phyloP scores from a whole-genome alignment of 2,888 invertebrate species.

The Pyrrhia umbra region DNA sequence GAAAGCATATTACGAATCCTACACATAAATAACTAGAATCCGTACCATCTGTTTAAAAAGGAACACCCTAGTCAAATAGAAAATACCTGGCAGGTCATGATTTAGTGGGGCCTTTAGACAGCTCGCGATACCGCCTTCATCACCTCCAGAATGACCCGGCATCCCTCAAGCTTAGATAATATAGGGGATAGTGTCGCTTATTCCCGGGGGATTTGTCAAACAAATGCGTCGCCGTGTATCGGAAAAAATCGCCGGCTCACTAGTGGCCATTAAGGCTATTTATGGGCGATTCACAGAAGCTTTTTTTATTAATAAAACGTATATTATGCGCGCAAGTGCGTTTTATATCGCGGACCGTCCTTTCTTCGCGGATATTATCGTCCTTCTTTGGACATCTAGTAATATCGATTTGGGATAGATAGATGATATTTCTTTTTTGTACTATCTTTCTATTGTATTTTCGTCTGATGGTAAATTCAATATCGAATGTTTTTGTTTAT shows the following conservation, averaged over 20 bases:
- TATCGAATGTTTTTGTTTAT: conserved; percentile 67
- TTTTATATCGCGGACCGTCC: conserved; percentile 86
- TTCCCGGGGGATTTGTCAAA: conserved; percentile 89
- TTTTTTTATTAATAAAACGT: conserved; percentile 91
- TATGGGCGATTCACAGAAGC: conserved; percentile 87
- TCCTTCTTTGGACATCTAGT: conserved; percentile 88
- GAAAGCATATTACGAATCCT: conserved; percentile 27
- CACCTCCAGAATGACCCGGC: conserved; percentile 88
- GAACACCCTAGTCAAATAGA: conserved; percentile 74
- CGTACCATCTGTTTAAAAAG: conserved; percentile 76
- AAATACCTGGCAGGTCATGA: conserved; percentile 85
- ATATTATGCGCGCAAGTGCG: conserved; percentile 90
- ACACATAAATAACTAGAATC: conserved; percentile 78
- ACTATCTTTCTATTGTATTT: conserved; percentile 55
- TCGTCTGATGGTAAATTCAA: conserved; percentile 42
- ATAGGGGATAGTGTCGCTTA: conserved; percentile 84
- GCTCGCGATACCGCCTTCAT: conserved; percentile 86
- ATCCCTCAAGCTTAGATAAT: conserved; percentile 89
- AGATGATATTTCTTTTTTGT: conserved; percentile 69
- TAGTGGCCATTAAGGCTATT: conserved; percentile 89
- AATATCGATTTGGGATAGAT: conserved; percentile 80
- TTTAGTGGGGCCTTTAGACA: conserved; percentile 82
- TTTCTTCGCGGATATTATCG: conserved; percentile 85
- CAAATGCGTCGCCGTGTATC: conserved; percentile 88
- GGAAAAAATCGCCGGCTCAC: conserved; percentile 87